A percentile compares a stretch with the other conserved stretches of the same genome.
Evolutionary conservation across 2,113 vertebrate species (phyloP).

Genomic region (Cepphus grylle): DNA sequence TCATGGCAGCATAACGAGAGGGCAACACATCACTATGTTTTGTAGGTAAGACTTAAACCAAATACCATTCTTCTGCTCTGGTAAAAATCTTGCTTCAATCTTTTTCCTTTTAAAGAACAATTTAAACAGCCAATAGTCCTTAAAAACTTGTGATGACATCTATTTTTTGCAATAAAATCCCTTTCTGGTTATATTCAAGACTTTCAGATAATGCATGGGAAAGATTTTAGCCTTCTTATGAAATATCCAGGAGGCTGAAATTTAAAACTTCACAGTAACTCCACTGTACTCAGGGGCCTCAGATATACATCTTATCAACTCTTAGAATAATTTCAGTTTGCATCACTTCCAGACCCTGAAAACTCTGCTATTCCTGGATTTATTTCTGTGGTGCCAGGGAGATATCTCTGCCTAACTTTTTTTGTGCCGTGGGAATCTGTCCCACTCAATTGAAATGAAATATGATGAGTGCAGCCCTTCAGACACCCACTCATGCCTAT

Average conservation of each 20-base stretch:
- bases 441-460: neutral
- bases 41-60: neutral
- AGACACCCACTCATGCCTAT: neutral
- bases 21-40: neutral
- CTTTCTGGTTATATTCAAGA: neutral
- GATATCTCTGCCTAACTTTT: neutral
- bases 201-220: neutral
- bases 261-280: neutral
- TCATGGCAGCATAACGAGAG: neutral
- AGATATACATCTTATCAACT: slow-evolving; percentile 11
- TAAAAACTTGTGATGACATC: neutral
- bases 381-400: neutral
- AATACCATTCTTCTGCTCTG: neutral
- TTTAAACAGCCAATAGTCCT: neutral
- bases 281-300: neutral
- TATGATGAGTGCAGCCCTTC: neutral
- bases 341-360: neutral
- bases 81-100: neutral
- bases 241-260: neutral
- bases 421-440: neutral
- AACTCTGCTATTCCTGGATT: slow-evolving; percentile 8
- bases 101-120: neutral
- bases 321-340: slow-evolving; percentile 14
- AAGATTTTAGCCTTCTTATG: neutral
- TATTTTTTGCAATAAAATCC: slow-evolving; percentile 4